These are phyloP conservation scores for Todiramphus saurophagus DNA, from an alignment of 2,113 vertebrate genomes.

Conservation along the genomic window DNA sequence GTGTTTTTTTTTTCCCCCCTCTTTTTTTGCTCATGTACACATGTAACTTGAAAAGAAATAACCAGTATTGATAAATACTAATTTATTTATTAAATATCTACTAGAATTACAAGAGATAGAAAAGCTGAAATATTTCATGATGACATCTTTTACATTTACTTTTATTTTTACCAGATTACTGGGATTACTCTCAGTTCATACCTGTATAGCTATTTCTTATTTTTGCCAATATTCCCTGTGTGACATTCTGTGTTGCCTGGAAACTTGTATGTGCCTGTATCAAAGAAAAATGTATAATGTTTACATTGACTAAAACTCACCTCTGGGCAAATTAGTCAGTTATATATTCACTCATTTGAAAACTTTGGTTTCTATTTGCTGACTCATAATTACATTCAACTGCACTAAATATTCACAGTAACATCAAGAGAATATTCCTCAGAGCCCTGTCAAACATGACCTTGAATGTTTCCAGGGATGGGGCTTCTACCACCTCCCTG, in stretches of 20 bases:
- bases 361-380: neutral
- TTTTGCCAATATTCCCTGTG: neutral
- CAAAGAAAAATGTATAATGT: neutral
- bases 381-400: neutral
- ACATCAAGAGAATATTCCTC: neutral
- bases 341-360: neutral
- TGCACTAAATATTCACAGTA: neutral
- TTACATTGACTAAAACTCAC: neutral
- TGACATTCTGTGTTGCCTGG: neutral
- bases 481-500: neutral
- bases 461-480: neutral
- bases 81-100: neutral
- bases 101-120: neutral
- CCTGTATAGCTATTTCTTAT: neutral
- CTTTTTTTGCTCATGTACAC: neutral
- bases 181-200: neutral
- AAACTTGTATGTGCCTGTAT: neutral
- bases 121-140: neutral
- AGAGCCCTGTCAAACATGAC: neutral
- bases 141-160: neutral
- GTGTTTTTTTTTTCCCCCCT: neutral
- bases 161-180: neutral
- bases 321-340: neutral
- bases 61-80: neutral
- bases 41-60: neutral